These are phyloP conservation scores for Dione juno DNA, from an alignment of 2,888 invertebrate genomes.

Conservation along the genomic window DNA sequence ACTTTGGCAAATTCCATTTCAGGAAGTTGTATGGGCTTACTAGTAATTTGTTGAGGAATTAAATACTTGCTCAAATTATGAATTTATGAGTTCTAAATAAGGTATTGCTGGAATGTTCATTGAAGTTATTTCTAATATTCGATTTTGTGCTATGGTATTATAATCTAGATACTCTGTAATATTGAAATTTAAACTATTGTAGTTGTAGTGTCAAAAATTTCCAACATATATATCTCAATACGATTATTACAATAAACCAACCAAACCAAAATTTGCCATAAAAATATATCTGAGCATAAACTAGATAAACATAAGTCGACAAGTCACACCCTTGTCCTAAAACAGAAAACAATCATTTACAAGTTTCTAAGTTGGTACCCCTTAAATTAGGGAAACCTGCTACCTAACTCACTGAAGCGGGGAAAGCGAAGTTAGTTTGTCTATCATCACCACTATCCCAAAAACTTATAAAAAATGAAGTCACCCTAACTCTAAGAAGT, in stretches of 20 bases:
- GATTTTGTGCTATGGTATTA: neutral
- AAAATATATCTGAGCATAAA: conserved; percentile 8
- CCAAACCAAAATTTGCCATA: neutral
- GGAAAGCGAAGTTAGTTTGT: conserved; percentile 43
- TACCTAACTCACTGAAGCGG: conserved; percentile 38
- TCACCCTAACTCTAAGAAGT: conserved; percentile 53
- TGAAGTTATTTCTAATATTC: neutral
- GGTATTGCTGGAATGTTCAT: conserved; percentile 1
- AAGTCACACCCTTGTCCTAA: conserved; percentile 26
- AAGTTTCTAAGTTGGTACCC: conserved; percentile 33
- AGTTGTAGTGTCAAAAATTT: no score
- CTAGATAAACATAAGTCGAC: conserved; percentile 1
- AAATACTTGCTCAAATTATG: conserved; percentile 25
- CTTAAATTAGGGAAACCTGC: conserved; percentile 40
- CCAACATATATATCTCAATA: neutral
- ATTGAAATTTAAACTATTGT: no score
- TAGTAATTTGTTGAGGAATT: conserved; percentile 26
- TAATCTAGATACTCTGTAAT: no score
- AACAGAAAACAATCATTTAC: conserved; percentile 30
- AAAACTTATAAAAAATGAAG: conserved; percentile 53
- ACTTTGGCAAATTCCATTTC: conserved; percentile 33
- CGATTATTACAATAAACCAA: no score
- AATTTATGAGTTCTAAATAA: neutral
- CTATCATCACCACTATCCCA: conserved; percentile 46
- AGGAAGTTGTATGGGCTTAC: conserved; percentile 22